Conservation (phyloP, 53 echinoderm and acorn worm genomes). For the Stichopus horrens region DNA sequence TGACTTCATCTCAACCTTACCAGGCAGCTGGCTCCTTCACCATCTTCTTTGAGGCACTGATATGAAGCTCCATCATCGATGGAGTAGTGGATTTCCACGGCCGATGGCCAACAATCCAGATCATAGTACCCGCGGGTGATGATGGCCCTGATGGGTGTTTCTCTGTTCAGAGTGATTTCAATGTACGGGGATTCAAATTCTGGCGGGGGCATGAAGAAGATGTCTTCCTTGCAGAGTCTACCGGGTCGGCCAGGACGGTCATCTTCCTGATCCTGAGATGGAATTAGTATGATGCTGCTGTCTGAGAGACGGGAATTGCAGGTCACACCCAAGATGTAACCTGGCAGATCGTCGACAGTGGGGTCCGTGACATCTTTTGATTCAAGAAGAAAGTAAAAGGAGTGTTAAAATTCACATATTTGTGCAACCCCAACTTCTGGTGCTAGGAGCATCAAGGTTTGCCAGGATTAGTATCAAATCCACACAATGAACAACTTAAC, state of each 20-base stretch:
- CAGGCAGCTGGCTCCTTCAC: background rate
- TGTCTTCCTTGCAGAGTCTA: background rate
- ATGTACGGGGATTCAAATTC: background rate
- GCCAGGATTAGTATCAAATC: too few species aligned
- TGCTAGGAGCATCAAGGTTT: too few species aligned
- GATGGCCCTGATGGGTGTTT: background rate
- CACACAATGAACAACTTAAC: too few species aligned
- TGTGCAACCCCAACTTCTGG: too few species aligned
- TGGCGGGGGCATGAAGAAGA: background rate
- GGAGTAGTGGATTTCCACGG: background rate
- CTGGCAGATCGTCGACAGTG: background rate
- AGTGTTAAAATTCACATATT: too few species aligned
- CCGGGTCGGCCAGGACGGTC: background rate
- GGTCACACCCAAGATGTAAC: background rate
- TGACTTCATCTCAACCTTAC: background rate
- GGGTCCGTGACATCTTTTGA: background rate
- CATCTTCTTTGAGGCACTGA: background rate
- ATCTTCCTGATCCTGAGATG: background rate
- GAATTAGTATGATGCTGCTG: conserved; percentile 1
- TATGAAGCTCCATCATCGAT: background rate
- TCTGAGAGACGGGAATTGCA: background rate
- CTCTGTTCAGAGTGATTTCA: background rate
- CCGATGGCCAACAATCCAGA: background rate
- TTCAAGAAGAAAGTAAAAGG: background rate
- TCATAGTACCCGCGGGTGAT: background rate